A percentile compares a stretch with the other conserved stretches of the same genome.
These are phyloP conservation scores for Charanyca ferruginea DNA, from an alignment of 2,888 invertebrate genomes.

Conservation along the genomic window DNA sequence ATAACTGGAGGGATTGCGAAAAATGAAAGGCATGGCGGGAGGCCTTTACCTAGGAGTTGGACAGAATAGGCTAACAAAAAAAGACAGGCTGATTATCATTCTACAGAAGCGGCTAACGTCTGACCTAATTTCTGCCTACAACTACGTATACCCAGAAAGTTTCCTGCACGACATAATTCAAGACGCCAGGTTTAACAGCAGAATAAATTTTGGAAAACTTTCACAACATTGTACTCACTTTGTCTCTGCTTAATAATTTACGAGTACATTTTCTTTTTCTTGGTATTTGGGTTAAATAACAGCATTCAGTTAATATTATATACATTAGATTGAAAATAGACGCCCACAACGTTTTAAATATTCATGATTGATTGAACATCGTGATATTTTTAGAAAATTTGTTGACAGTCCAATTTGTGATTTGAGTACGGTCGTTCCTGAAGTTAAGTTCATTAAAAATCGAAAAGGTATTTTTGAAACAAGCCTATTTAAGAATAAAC, in stretches of 20 bases:
- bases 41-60: no score
- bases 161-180: slow-evolving; percentile 40
- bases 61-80: no score
- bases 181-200: slow-evolving; percentile 43
- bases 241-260: slow-evolving; percentile 36
- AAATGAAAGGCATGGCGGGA: no score
- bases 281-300: slow-evolving; percentile 2
- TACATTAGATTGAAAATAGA: slow-evolving; percentile 3
- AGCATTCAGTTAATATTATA: slow-evolving; percentile 8
- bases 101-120: slow-evolving; percentile 15
- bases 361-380: slow-evolving; percentile 39
- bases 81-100: slow-evolving; percentile 28
- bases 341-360: slow-evolving; percentile 28
- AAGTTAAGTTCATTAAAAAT: slow-evolving; percentile 1
- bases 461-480: neutral
- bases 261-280: slow-evolving; percentile 34
- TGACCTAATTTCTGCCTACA: slow-evolving; percentile 37
- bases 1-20: no score
- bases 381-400: slow-evolving; percentile 26
- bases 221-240: slow-evolving; percentile 30
- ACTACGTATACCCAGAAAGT: slow-evolving; percentile 39
- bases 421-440: slow-evolving; percentile 22
- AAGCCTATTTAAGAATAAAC: no score
- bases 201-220: slow-evolving; percentile 56
- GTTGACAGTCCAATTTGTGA: slow-evolving; percentile 27